These are phyloP conservation scores for Nettapus auritus DNA, from an alignment of 2,113 vertebrate species.

Conservation along the genomic window DNA sequence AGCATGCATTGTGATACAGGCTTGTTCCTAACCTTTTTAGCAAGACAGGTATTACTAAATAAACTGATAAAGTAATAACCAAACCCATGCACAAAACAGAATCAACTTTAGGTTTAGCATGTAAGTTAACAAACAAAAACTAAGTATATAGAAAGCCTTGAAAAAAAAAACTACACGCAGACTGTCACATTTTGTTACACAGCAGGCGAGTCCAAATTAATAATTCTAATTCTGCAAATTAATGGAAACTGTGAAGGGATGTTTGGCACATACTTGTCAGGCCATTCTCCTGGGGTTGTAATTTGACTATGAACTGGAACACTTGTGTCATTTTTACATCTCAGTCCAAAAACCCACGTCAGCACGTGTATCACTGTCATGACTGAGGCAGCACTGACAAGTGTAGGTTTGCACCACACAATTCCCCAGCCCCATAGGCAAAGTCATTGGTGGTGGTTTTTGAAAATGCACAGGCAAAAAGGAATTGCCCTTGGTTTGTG, in stretches of 20 bases:
- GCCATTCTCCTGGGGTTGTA: not conserved
- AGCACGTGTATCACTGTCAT: rapidly evolving
- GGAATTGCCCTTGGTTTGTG: not conserved
- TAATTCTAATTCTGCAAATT: not conserved
- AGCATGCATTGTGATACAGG: not conserved
- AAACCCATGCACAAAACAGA: constrained; percentile 30
- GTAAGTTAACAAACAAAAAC: not conserved
- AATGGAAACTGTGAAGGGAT: not conserved
- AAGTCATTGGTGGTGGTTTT: no score
- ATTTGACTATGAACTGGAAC: not conserved
- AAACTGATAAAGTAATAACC: not conserved
- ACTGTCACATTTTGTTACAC: not conserved
- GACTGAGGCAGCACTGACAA: not conserved
- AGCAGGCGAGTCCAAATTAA: not conserved
- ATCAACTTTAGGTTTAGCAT: not conserved
- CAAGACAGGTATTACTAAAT: not conserved
- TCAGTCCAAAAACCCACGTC: not conserved
- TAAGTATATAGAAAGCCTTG: not conserved
- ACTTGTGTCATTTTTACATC: not conserved
- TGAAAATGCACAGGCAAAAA: not conserved
- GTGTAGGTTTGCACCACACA: rapidly evolving
- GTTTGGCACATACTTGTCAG: not conserved
- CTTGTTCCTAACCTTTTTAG: not conserved
- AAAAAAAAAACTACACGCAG: not conserved
- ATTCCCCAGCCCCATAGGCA: not conserved